A percentile compares a stretch with the other conserved stretches of the same genome.
phyloP scores from a whole-genome alignment of 2,888 invertebrate genomes.

The Scaptodrosophila latifasciaeformis region DNA sequence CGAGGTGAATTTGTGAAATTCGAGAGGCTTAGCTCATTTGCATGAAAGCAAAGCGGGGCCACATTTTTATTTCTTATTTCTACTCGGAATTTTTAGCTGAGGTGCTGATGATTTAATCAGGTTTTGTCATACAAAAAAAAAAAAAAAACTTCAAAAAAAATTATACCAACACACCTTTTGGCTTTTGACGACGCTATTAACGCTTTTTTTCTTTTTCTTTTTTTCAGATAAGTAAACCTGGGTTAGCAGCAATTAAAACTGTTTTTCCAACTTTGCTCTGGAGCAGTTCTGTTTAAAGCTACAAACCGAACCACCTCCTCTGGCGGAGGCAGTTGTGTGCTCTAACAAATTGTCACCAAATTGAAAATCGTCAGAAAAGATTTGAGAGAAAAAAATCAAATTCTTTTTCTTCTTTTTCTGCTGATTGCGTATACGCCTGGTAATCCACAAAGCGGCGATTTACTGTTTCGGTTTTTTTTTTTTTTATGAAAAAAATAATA shows the following conservation, averaged over 20 bases:
- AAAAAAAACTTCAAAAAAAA: neutral
- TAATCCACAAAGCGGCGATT: conserved; percentile 71
- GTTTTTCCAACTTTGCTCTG: neutral
- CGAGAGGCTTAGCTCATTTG: neutral
- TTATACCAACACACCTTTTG: conserved; percentile 56
- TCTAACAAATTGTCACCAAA: conserved; percentile 27
- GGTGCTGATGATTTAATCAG: conserved; percentile 61
- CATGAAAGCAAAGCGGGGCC: neutral
- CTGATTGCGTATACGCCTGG: conserved; percentile 66
- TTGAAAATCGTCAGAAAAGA: conserved; percentile 33
- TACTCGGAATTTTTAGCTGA: conserved; percentile 4
- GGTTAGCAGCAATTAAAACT: too few relatives aligned
- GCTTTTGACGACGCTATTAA: conserved; percentile 60
- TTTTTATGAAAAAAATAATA: conserved; percentile 1
- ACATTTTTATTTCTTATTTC: neutral
- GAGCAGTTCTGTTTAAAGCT: conserved; percentile 29
- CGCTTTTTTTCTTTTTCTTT: conserved; percentile 17
- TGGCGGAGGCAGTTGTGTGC: conserved; percentile 62
- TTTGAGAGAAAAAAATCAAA: conserved; percentile 3
- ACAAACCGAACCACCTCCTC: conserved; percentile 62
- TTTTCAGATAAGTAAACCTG: too few relatives aligned
- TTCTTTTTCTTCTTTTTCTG: conserved; percentile 6
- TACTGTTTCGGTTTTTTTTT: neutral
- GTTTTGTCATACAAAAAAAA: conserved; percentile 1
- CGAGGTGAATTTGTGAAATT: neutral